phyloP scores from a whole-genome alignment of 30 jellyfish, hydroid and myxozoan genomes.

The Hydra vulgaris region DNA sequence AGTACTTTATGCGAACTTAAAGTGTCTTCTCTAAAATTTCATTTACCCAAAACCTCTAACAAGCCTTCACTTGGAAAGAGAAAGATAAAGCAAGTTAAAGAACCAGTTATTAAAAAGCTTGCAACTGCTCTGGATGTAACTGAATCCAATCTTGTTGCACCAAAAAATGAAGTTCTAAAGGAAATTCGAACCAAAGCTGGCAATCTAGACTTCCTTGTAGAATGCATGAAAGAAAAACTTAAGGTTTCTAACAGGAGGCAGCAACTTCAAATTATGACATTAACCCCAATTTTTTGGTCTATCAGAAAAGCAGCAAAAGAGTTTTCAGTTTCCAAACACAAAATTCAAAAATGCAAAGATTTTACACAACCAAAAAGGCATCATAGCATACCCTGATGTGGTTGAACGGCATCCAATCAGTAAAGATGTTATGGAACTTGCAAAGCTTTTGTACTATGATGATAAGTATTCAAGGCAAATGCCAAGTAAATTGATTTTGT shows the following conservation, averaged over 20 bases:
- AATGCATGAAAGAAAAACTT: constrained; percentile 19
- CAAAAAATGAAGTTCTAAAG: not conserved
- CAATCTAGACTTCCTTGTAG: constrained; percentile 24
- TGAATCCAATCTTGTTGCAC: not conserved
- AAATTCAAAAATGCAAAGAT: not conserved
- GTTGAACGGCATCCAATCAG: not conserved
- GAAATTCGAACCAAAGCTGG: constrained; percentile 7
- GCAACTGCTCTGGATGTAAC: constrained; percentile 4
- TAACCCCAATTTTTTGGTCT: constrained; percentile 22
- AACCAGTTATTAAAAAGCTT: not conserved
- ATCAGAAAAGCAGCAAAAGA: constrained; percentile 26
- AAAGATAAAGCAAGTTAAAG: constrained; percentile 13
- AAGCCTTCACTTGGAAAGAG: too few species aligned
- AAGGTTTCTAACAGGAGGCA: constrained; percentile 19
- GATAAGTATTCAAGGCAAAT: not conserved
- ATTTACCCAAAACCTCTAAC: too few species aligned
- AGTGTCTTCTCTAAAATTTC: too few species aligned
- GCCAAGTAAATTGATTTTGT: constrained; percentile 34
- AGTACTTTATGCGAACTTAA: too few species aligned
- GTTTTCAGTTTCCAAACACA: not conserved
- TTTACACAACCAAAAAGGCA: not conserved
- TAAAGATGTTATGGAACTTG: not conserved
- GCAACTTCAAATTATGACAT: constrained; percentile 24
- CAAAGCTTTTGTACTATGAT: not conserved
- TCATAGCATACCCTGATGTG: not conserved